phyloP scores from a whole-genome alignment of 2,113 vertebrate genomes.

The Peromyscus leucopus region DNA sequence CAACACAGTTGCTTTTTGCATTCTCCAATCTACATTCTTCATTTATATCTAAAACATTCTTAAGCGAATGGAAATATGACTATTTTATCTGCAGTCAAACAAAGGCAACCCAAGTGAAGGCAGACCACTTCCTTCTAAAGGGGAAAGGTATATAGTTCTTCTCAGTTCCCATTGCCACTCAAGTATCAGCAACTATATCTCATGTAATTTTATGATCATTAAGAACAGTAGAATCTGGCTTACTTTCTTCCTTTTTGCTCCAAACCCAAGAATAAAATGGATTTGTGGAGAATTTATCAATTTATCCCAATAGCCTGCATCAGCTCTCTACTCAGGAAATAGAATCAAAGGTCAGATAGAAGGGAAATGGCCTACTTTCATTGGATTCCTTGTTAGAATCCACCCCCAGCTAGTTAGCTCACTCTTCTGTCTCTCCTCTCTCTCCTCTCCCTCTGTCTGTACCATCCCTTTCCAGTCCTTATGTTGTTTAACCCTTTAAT shows the following conservation, averaged over 20 bases:
- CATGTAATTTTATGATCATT: neutral
- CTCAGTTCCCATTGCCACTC: neutral
- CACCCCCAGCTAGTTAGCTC: neutral
- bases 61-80: neutral
- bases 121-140: neutral
- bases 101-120: neutral
- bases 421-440: neutral
- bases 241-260: neutral
- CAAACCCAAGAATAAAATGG: neutral
- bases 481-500: neutral
- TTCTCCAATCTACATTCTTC: neutral
- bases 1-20: neutral
- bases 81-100: neutral
- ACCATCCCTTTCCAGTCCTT: neutral
- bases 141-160: fast-evolving
- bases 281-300: neutral
- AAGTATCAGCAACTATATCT: neutral
- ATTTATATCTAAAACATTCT: constrained; percentile 15
- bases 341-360: neutral
- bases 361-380: neutral
- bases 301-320: neutral
- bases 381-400: neutral
- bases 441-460: neutral
- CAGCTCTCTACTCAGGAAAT: neutral
- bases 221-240: neutral